These are phyloP conservation scores for Crotalus helleri DNA, from an alignment of 2,113 vertebrate genomes.

Conservation along the genomic window DNA sequence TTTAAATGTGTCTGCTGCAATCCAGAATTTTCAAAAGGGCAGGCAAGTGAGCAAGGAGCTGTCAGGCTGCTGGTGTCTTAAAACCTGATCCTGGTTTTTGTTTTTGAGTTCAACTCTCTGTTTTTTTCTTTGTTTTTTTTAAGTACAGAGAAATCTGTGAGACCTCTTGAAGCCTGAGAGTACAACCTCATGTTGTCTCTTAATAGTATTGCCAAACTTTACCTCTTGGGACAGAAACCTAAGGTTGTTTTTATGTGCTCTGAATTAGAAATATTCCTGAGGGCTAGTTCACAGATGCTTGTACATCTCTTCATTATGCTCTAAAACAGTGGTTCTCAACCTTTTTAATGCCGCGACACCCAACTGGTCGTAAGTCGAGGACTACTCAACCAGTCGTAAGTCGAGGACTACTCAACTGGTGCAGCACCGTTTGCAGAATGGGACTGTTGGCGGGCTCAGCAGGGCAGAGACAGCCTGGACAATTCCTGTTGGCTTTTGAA, in stretches of 20 bases:
- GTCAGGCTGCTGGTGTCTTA: not conserved
- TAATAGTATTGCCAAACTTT: not conserved
- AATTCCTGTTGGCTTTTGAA: no score
- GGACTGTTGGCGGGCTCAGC: no score
- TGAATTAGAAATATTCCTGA: not conserved
- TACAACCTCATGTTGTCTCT: not conserved
- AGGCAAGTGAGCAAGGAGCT: not conserved
- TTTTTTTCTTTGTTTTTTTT: not conserved
- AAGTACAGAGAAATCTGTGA: not conserved
- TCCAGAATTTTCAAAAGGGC: constrained; percentile 7
- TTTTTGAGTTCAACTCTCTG: not conserved
- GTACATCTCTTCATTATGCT: not conserved
- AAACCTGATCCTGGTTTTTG: not conserved
- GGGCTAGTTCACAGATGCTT: not conserved
- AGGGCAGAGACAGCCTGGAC: no score
- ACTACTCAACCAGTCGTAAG: no score
- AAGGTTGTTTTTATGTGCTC: constrained; percentile 5
- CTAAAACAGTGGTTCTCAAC: not conserved
- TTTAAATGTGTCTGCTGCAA: constrained; percentile 4
- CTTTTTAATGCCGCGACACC: no score
- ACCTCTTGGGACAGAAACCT: not conserved
- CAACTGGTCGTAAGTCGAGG: no score
- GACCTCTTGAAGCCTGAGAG: not conserved
- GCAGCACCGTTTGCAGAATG: no score
- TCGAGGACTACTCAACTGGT: no score